Conservation (phyloP, 2,888 invertebrate genomes). For the Euphydryas editha region DNA sequence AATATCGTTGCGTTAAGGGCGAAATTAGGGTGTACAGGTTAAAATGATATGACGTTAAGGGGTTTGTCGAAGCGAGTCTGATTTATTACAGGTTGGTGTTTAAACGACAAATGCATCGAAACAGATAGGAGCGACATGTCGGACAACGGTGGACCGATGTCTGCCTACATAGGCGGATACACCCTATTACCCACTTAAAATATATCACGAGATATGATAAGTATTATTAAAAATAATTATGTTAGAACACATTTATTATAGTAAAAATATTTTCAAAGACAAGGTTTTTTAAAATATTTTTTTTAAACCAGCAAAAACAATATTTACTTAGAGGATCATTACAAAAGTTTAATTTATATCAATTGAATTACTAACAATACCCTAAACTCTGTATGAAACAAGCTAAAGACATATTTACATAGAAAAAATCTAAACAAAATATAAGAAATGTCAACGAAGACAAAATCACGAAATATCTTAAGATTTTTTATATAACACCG, state of each 20-base stretch:
- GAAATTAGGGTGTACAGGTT: conserved; percentile 33
- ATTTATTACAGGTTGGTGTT: conserved; percentile 84
- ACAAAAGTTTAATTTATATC: neutral
- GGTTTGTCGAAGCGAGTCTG: conserved; percentile 58
- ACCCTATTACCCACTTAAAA: conserved; percentile 53
- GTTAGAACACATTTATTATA: neutral
- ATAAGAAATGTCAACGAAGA: neutral
- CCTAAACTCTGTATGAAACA: neutral
- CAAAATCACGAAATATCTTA: conserved; percentile 27
- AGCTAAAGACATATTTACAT: neutral
- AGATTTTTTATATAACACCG: conserved; percentile 27
- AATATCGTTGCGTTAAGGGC: conserved; percentile 40
- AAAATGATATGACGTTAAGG: conserved; percentile 48
- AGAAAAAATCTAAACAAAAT: neutral
- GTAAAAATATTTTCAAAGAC: neutral
- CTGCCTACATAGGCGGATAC: conserved; percentile 68
- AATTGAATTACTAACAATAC: neutral
- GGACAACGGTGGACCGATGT: conserved; percentile 81
- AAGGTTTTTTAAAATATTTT: neutral
- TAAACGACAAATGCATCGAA: conserved; percentile 84
- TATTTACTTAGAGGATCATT: too few relatives aligned
- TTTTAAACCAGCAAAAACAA: too few relatives aligned
- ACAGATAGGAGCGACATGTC: conserved; percentile 83
- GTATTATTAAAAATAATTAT: conserved; percentile 25
- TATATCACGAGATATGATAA: conserved; percentile 54